These are phyloP conservation scores for Lasiurus borealis DNA, from an alignment of 2,113 vertebrate genomes.

Conservation along the genomic window DNA sequence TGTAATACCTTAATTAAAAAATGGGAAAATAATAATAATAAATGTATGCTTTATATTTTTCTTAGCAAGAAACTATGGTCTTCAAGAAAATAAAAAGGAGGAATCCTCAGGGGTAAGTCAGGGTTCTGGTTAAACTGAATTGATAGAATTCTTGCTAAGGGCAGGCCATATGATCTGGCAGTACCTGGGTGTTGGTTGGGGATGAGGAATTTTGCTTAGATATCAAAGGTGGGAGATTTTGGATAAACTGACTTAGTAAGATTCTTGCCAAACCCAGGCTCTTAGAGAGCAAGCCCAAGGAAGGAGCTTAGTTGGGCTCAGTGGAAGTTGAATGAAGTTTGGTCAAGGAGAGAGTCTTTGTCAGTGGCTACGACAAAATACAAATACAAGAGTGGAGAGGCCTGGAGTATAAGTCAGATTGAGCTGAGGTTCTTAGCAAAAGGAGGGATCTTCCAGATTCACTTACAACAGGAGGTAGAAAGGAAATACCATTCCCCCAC, in stretches of 20 bases:
- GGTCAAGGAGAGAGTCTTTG: neutral
- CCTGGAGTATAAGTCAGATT: neutral
- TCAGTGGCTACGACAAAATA: neutral
- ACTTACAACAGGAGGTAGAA: neutral
- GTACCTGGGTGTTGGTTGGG: neutral
- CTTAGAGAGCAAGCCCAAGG: neutral
- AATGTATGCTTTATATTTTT: constrained; percentile 66
- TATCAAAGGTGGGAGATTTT: neutral
- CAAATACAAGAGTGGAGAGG: neutral
- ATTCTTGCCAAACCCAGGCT: neutral
- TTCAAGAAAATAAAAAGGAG: constrained; percentile 14
- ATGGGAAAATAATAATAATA: neutral
- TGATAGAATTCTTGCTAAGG: neutral
- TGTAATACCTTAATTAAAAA: too few species aligned
- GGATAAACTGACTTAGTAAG: neutral
- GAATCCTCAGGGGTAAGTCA: neutral
- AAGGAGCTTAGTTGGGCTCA: neutral
- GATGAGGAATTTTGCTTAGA: neutral
- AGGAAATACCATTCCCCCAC: neutral
- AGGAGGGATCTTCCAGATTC: neutral
- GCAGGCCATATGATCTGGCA: neutral
- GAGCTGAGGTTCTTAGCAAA: neutral
- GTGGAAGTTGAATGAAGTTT: neutral
- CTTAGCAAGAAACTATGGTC: constrained; percentile 27
- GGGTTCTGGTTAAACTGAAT: neutral